Percentiles rank a stretch among this genome's conserved stretches.
These are phyloP conservation scores for Frieseomelitta varia DNA, from an alignment of 1,140 invertebrate genomes.

Conservation along the genomic window DNA sequence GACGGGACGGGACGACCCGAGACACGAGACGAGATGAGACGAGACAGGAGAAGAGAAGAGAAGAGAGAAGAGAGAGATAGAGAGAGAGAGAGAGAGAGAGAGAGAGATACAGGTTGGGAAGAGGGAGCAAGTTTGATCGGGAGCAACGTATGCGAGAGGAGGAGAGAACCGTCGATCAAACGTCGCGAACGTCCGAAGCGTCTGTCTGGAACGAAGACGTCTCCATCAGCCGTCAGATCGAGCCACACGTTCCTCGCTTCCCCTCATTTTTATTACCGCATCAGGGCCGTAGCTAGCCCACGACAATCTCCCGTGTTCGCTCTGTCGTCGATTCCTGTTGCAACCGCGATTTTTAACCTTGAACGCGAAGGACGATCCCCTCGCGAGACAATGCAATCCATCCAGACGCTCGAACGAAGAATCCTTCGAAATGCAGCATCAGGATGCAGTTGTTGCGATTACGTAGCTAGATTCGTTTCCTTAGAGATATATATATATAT, in stretches of 20 bases:
- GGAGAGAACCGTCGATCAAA: slow-evolving; percentile 77
- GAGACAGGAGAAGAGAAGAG: background rate
- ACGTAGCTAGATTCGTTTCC: no score
- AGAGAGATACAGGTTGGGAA: background rate
- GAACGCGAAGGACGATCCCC: no score
- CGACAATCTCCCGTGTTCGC: background rate
- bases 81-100: background rate
- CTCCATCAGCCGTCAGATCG: slow-evolving; percentile 76
- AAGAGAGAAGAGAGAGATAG: background rate
- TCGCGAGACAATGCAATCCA: no score
- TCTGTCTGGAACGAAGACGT: slow-evolving; percentile 76
- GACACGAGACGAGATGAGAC: slow-evolving; percentile 3
- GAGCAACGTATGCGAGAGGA: slow-evolving; percentile 60
- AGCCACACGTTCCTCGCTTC: slow-evolving; percentile 59
- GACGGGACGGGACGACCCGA: slow-evolving; percentile 20
- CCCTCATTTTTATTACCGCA: slow-evolving; percentile 70
- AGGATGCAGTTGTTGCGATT: no score
- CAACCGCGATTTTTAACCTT: background rate
- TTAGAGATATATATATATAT: no score
- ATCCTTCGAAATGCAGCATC: no score
- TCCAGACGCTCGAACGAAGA: no score
- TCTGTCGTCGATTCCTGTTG: background rate
- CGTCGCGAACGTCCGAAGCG: slow-evolving; percentile 72
- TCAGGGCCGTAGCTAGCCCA: slow-evolving; percentile 59
- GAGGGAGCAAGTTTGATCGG: slow-evolving; percentile 52